Evolutionary conservation across 2,797 vertebrate genomes (phyloP).

Genomic region (Neomorphus geoffroyi): DNA sequence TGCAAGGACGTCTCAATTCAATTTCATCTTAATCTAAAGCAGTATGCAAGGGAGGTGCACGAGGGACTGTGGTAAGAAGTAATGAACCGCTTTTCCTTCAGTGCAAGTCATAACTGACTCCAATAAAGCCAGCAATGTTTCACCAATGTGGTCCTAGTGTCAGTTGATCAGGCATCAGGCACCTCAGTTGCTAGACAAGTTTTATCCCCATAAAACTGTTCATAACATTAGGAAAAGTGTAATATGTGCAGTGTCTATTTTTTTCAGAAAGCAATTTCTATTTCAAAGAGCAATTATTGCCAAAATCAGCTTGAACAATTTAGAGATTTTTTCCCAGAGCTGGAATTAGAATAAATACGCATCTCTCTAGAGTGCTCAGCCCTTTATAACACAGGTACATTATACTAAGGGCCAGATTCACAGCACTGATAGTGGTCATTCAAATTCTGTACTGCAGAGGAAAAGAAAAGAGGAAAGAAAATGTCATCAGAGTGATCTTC

Average conservation of each 20-base stretch:
- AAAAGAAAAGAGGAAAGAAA: background rate
- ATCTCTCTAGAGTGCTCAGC: background rate
- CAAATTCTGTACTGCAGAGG: background rate
- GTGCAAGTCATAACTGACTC: background rate
- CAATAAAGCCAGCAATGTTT: background rate
- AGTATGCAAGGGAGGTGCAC: background rate
- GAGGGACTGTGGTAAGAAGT: background rate
- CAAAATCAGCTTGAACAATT: background rate
- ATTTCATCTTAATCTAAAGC: conserved; percentile 21
- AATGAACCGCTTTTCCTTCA: background rate
- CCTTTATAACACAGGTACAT: background rate
- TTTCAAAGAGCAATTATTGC: background rate
- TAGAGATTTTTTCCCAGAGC: background rate
- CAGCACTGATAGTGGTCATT: background rate
- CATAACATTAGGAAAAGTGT: background rate
- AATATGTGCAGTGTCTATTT: background rate
- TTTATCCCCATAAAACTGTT: background rate
- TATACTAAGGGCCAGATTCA: background rate
- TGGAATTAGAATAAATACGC: background rate
- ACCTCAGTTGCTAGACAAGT: background rate
- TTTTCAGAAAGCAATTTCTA: background rate
- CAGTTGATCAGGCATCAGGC: background rate
- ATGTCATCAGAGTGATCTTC: background rate
- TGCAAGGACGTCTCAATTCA: background rate
- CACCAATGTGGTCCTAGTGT: background rate